Evolutionary conservation across 2,113 vertebrate species (phyloP).

Genomic region (Phylloscopus whistleri): DNA sequence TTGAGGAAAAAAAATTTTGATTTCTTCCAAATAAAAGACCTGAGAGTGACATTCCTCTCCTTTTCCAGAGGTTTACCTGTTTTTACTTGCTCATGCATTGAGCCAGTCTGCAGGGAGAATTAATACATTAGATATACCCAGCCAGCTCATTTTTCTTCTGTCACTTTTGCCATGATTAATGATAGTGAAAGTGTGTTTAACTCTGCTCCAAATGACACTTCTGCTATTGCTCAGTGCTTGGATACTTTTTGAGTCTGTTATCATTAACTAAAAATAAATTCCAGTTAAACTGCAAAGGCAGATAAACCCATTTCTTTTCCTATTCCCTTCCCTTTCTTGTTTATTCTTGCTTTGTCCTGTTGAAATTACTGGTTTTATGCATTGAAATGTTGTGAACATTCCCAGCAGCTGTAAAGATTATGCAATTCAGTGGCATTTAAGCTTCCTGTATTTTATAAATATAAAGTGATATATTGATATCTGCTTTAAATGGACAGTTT

Average conservation of each 20-base stretch:
- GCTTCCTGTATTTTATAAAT: not conserved
- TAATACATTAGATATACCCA: conserved; percentile 61
- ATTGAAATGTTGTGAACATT: not conserved
- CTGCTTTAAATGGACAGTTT: not conserved
- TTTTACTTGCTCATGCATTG: conserved; percentile 40
- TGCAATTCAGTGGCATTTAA: conserved; percentile 9
- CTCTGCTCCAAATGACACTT: conserved; percentile 50
- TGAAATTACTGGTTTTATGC: not conserved
- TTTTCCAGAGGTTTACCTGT: conserved; percentile 8
- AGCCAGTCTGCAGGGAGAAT: conserved; percentile 53
- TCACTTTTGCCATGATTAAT: conserved; percentile 68
- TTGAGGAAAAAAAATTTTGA: not conserved
- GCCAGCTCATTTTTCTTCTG: conserved; percentile 69
- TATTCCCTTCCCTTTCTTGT: not conserved
- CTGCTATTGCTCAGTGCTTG: conserved; percentile 38
- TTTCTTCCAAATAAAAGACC: not conserved
- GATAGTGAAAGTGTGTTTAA: conserved; percentile 49
- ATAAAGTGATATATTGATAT: not conserved
- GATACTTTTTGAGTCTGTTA: conserved; percentile 16
- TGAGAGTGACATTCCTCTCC: not conserved
- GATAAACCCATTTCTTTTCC: not conserved
- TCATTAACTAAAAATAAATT: conserved; percentile 55
- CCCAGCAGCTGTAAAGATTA: not conserved
- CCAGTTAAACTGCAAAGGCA: conserved; percentile 1
- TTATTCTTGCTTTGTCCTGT: not conserved